Evolutionary conservation across 2,113 vertebrate species (phyloP), one percentile per base, ranked within the genome.

Genomic region (Rhadina sibilatrix): DNA sequence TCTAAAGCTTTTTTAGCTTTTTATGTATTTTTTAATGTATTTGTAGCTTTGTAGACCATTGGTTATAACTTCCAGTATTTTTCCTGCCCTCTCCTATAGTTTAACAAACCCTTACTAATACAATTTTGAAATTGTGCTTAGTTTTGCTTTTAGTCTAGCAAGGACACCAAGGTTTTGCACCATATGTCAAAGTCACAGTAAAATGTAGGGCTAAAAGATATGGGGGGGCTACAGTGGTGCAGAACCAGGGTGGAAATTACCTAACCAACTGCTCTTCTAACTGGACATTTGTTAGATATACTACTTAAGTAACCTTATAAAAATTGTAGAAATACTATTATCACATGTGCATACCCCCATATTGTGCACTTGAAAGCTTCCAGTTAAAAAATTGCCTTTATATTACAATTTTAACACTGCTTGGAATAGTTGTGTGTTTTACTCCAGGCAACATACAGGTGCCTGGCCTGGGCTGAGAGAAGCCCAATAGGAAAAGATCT

Each of bases 271-370:
- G 15, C 15, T 85, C 40, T 49, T 47, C 30, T n/a, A 40, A 56
- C 5, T 30, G 15, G 28, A n/a, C 14, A 75, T 40, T 28, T 65
- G 7, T 40, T 24, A 65, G 5, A 24, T 24, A 16, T 13, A 20
- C 8, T 40, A 13, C n/a, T 40, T 28, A 28, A 12, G 4, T 24
- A 49, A 30, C 12, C 10, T 47, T 13, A 30, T 40, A 40, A 56
- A 75, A 65, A 20, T 13, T 65, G 12, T 20, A 40, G 24, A 49
- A 65, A 85, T 16, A 17, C 8, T 35, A 9, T 5, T 11, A 9
- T 16, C 30, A 30, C 0, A 1, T 6, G 10, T n/a, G 40, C 24
- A 30, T 9, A 19, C 6, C 1, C 1, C 15, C 30, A 13, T 17
- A 5, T 5, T 25, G 12, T 7, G 10, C 16, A 35, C 10, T 16